Conservation (phyloP, 2,888 invertebrate genomes). For the Copidosoma aretas region DNA sequence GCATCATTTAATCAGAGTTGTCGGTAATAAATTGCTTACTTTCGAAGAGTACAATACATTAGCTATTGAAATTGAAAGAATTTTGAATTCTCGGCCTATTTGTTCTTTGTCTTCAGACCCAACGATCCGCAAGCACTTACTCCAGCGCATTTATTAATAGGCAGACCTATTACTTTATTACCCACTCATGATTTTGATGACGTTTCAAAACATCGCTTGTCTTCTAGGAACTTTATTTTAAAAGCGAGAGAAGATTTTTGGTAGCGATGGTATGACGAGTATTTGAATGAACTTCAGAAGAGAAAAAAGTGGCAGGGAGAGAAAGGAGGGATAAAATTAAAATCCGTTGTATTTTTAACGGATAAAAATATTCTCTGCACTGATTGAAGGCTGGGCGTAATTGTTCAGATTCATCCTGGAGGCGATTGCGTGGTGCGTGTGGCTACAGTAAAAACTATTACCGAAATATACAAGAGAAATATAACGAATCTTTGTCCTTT, state of each 20-base stretch:
- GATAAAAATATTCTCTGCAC: slow-evolving; percentile 33
- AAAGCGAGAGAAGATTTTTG: not conserved
- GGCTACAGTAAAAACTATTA: slow-evolving; percentile 38
- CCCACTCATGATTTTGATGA: slow-evolving; percentile 45
- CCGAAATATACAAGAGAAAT: slow-evolving; percentile 35
- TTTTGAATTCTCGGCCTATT: slow-evolving; percentile 37
- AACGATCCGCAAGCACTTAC: slow-evolving; percentile 42
- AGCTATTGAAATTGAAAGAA: slow-evolving; percentile 33
- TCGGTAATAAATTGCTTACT: slow-evolving; percentile 38
- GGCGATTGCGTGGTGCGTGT: slow-evolving; percentile 45
- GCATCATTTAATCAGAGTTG: slow-evolving; percentile 42
- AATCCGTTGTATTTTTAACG: not conserved
- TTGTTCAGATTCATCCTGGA: slow-evolving; percentile 45
- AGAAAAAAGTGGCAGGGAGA: not conserved
- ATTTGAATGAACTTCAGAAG: not conserved
- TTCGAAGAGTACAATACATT: slow-evolving; percentile 44
- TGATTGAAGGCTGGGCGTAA: slow-evolving; percentile 44
- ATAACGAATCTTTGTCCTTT: slow-evolving; percentile 23
- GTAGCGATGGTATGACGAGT: not conserved
- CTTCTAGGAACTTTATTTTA: not conserved
- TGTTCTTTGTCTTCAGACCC: slow-evolving; percentile 29
- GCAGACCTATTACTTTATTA: slow-evolving; percentile 40
- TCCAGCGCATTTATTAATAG: slow-evolving; percentile 51
- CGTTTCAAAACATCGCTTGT: slow-evolving; percentile 24
- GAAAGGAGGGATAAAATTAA: not conserved